phyloP scores from a whole-genome alignment of 2,888 invertebrate species.

The Bombyx huttoni region DNA sequence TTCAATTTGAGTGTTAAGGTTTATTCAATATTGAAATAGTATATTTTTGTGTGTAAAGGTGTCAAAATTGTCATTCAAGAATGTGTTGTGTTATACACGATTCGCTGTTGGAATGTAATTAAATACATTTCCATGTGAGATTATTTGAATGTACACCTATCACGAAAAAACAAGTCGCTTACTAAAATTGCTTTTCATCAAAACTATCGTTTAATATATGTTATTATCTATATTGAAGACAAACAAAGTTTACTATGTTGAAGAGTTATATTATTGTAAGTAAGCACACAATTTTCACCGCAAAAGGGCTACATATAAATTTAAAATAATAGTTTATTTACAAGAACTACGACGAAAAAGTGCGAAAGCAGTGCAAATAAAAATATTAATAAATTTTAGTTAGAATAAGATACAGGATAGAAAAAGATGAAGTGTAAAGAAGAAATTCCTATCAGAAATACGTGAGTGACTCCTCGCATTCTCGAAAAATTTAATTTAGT shows the following conservation, averaged over 20 bases:
- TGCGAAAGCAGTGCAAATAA: slow-evolving; percentile 61
- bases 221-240: no score
- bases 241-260: no score
- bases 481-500: not conserved
- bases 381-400: slow-evolving; percentile 15
- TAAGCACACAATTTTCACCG: slow-evolving; percentile 9
- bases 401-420: not conserved
- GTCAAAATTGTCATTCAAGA: not conserved
- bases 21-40: not conserved
- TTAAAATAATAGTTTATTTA: not conserved
- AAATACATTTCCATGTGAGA: no score
- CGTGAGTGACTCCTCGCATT: not conserved
- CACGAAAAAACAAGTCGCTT: no score
- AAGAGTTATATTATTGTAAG: no score
- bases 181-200: no score
- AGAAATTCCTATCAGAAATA: slow-evolving; percentile 6
- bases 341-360: slow-evolving; percentile 15
- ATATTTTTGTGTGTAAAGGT: not conserved
- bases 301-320: slow-evolving; percentile 29
- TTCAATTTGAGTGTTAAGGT: no score
- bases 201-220: no score
- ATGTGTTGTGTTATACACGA: no score
- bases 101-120: no score
- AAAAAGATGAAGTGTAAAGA: not conserved
- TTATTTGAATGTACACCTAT: no score